phyloP scores from a whole-genome alignment of 1,140 invertebrate genomes.

The Drosophila auraria region DNA sequence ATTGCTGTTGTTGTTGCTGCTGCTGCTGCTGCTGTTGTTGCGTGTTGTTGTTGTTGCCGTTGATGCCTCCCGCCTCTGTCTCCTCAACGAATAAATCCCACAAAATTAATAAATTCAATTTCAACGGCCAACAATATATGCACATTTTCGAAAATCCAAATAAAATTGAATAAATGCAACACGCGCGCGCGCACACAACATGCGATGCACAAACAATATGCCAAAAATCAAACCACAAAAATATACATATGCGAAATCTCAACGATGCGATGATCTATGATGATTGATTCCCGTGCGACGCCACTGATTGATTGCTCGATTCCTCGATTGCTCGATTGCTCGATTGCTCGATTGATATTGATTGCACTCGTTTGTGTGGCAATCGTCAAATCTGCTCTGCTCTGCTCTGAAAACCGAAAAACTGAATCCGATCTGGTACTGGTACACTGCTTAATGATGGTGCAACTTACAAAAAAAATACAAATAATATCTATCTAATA shows the following conservation, averaged over 20 bases:
- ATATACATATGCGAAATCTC: constrained; percentile 29
- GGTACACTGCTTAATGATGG: constrained; percentile 75
- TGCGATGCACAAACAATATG: constrained; percentile 33
- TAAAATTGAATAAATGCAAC: constrained; percentile 54
- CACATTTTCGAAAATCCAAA: constrained; percentile 34
- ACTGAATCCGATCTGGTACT: constrained; percentile 79
- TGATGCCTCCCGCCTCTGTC: constrained; percentile 41
- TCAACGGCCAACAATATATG: constrained; percentile 43
- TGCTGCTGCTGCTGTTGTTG: constrained; percentile 35
- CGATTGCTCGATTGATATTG: constrained; percentile 72
- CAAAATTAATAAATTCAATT: constrained; percentile 26
- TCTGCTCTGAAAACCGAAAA: constrained; percentile 77
- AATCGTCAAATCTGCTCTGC: constrained; percentile 79
- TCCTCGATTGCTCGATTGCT: constrained; percentile 72
- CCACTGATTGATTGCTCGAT: constrained; percentile 73
- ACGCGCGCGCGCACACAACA: constrained; percentile 36
- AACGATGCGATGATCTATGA: constrained; percentile 62
- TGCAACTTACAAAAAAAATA: constrained; percentile 50
- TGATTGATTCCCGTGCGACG: constrained; percentile 64
- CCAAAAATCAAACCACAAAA: constrained; percentile 9
- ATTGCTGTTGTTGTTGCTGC: constrained; percentile 40
- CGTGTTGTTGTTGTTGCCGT: constrained; percentile 31
- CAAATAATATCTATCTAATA: constrained; percentile 45
- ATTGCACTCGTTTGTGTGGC: constrained; percentile 49
- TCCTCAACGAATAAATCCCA: constrained; percentile 24